phyloP scores from a whole-genome alignment of 2,797 vertebrate genomes.

The Bothrops alternatus region DNA sequence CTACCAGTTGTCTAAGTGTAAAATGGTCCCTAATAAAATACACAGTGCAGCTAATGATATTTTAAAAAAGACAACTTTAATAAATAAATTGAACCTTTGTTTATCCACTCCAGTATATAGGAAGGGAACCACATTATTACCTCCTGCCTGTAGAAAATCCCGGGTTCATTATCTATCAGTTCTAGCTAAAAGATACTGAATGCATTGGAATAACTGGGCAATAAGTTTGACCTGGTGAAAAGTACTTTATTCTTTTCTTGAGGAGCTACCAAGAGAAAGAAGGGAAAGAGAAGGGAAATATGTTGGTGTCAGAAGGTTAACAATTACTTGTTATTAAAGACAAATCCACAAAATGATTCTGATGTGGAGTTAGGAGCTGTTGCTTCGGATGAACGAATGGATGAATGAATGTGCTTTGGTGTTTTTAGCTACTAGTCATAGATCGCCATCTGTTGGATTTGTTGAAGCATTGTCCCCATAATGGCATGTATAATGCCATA shows the following conservation, averaged over 20 bases:
- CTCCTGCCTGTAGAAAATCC: no score
- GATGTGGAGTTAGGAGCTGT: not conserved
- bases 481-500: not conserved
- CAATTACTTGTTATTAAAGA: not conserved
- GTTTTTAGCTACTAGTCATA: not conserved
- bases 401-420: not conserved
- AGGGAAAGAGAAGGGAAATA: no score
- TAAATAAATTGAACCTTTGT: not conserved
- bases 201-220: not conserved
- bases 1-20: not conserved
- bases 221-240: not conserved
- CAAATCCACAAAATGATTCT: not conserved
- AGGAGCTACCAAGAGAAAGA: not conserved
- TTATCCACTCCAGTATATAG: not conserved
- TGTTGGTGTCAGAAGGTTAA: not conserved
- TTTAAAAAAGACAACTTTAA: not conserved
- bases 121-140: not conserved
- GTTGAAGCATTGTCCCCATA: not conserved
- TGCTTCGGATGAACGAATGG: not conserved
- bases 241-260: not conserved
- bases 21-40: not conserved
- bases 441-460: not conserved
- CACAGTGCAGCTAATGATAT: not conserved
- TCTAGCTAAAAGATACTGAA: not conserved
- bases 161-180: no score